Percentiles rank a stretch among this genome's conserved stretches.
Evolutionary conservation across 2,888 invertebrate species (phyloP).

Genomic region (Brenthis hecate): DNA sequence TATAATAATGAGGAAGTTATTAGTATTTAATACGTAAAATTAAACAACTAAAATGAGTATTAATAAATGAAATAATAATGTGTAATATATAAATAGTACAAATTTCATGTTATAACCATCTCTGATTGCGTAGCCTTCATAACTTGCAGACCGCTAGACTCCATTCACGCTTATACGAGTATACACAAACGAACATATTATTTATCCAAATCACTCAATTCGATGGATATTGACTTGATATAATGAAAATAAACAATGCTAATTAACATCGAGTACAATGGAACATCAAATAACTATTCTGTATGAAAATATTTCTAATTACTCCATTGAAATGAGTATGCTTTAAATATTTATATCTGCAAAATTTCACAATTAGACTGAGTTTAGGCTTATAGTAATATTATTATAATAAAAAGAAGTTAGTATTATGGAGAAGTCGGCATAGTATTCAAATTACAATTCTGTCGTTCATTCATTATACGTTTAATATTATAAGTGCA

Average conservation of each 20-base stretch:
- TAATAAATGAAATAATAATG: neutral
- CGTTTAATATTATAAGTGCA: too few relatives aligned
- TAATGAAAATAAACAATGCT: slow-evolving; percentile 18
- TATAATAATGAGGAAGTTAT: too few relatives aligned
- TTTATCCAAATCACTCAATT: slow-evolving; percentile 18
- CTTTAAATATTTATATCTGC: slow-evolving; percentile 7
- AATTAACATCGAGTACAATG: slow-evolving; percentile 17
- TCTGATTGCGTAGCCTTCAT: neutral
- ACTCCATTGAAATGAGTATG: slow-evolving; percentile 7
- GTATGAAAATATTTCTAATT: slow-evolving; percentile 15
- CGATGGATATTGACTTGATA: slow-evolving; percentile 17
- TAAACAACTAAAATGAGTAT: too few relatives aligned
- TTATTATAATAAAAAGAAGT: too few relatives aligned
- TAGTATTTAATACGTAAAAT: too few relatives aligned
- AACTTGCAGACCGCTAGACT: neutral
- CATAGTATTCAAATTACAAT: too few relatives aligned
- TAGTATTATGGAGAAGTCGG: too few relatives aligned
- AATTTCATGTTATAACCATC: neutral
- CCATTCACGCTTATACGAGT: neutral
- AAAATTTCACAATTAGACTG: neutral
- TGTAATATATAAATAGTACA: neutral
- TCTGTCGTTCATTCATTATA: too few relatives aligned
- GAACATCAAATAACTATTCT: slow-evolving; percentile 13
- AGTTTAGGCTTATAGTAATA: too few relatives aligned
- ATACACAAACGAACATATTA: slow-evolving; percentile 7